Conservation (phyloP, 2,797 vertebrate genomes). For the Monodelphis domestica region DNA sequence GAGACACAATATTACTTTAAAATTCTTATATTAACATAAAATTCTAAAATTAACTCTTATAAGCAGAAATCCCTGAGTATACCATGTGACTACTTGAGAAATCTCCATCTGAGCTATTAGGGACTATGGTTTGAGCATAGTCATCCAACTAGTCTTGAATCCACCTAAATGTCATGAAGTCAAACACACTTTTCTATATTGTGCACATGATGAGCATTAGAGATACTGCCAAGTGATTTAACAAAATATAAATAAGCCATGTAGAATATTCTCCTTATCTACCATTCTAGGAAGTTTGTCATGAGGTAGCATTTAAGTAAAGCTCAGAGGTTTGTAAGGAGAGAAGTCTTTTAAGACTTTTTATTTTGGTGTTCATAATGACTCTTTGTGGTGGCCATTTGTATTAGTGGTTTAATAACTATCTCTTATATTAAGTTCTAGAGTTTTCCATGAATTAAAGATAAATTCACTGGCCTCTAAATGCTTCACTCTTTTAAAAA, state of each 20-base stretch:
- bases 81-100: neutral
- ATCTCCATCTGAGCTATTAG: neutral
- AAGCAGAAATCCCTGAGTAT: neutral
- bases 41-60: too few species aligned
- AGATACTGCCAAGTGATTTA: neutral
- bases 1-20: too few species aligned
- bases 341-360: neutral
- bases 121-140: neutral
- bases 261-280: neutral
- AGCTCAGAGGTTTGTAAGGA: neutral
- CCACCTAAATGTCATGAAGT: neutral
- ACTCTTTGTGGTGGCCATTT: neutral
- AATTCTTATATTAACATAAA: too few species aligned
- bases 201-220: neutral
- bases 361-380: neutral
- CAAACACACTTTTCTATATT: neutral
- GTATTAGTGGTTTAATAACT: neutral
- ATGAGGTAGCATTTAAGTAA: neutral
- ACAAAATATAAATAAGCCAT: neutral
- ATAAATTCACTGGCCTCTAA: neutral
- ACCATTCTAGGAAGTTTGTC: neutral
- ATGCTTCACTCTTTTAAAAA: neutral
- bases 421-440: neutral
- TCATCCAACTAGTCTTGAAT: neutral
- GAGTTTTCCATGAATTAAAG: neutral